A percentile compares a stretch with the other conserved stretches of the same genome.
phyloP scores from a whole-genome alignment of 2,888 invertebrate species.

The Ceramica pisi region DNA sequence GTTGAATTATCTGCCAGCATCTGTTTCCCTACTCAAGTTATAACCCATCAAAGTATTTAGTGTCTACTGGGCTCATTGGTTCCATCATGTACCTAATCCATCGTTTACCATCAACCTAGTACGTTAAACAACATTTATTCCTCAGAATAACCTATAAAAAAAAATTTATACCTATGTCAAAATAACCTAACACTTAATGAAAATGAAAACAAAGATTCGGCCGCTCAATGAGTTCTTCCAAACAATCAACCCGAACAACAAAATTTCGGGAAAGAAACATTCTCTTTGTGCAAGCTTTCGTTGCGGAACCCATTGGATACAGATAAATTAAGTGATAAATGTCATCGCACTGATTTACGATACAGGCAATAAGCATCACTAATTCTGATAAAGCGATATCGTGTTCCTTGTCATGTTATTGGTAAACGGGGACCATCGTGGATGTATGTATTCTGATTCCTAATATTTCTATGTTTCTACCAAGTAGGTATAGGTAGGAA shows the following conservation, averaged over 20 bases:
- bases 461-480: too few species aligned
- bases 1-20: too few species aligned
- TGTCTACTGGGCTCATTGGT: too few species aligned
- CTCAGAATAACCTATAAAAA: too few species aligned
- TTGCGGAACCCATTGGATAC: conserved; percentile 66
- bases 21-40: too few species aligned
- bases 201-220: conserved; percentile 26
- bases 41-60: too few species aligned
- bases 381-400: conserved; percentile 70
- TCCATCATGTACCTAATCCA: too few species aligned
- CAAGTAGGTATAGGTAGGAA: too few species aligned
- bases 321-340: conserved; percentile 75
- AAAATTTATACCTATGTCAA: too few species aligned
- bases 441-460: background rate
- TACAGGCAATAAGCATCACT: conserved; percentile 68
- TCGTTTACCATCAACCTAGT: too few species aligned
- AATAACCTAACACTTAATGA: conserved; percentile 7
- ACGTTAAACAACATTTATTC: too few species aligned
- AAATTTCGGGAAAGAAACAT: conserved; percentile 53
- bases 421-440: background rate
- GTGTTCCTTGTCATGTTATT: conserved; percentile 62
- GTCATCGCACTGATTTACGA: conserved; percentile 71
- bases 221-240: background rate
- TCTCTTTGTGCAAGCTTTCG: conserved; percentile 50
- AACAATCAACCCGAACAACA: conserved; percentile 35